Evolutionary conservation across 2,113 vertebrate species (phyloP), one percentile per base, ranked within the genome.

Genomic region (Pterocles burchelli): DNA sequence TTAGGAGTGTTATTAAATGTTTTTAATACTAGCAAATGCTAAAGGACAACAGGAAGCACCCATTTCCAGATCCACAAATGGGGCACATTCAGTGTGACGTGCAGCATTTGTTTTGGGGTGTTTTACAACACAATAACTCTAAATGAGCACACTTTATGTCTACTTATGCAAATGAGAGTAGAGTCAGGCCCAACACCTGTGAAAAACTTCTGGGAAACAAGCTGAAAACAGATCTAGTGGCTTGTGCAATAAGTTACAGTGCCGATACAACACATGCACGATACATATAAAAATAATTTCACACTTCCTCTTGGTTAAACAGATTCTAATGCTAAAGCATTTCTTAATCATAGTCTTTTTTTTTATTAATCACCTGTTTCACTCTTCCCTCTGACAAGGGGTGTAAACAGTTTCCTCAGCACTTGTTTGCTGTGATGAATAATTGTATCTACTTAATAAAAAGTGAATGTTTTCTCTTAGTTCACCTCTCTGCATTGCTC

Each of bases 71-170:
- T 25, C 55, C 26, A 45, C 7, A 85, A 84, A 57, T 9, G 6
- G 22, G 29, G 3, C 4, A 17, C 8, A 17, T 38, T 81, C 20
- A 48, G 10, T 38, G 20, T 59, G 3, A 15, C 59, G 4, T 41
- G 21, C 17, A 77, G 13, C 9, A 43, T 67, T 78, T 71, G 8
- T 54, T 78, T 67, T 13, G 16, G 10, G 18, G 11, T 70, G 24
- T 28, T 74, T 85, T 67, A 48, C 19, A 58, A 26, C 3, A 41
- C 0, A 0, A 1, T 71, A 19, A 18, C 4, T 67, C 34, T 63
- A 63, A 92, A 61, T 28, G 14, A 12, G 2, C 14, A 22, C 38
- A 33, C 13, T 72, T 76, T 10, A 24, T 78, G 10, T 54, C 57
- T 75, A 3, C 31, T 59, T 63, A 67, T 36, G 45, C 22, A 83